A percentile compares a stretch with the other conserved stretches of the same genome.
phyloP scores from a whole-genome alignment of 2,888 invertebrate species.

The Drosophila heteroneura region DNA sequence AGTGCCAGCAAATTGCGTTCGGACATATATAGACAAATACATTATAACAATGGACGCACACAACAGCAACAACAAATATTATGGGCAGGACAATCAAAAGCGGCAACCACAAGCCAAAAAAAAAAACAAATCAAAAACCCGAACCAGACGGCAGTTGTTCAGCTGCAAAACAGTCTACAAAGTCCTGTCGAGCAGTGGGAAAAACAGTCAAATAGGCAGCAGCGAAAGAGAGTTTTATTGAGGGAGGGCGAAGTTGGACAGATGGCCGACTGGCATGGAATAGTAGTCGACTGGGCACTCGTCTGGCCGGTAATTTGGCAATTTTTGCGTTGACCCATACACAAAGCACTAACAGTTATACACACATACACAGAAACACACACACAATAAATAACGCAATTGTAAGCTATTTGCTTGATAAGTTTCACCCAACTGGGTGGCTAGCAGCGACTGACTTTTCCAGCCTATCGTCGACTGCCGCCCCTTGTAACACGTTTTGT shows the following conservation, averaged over 20 bases:
- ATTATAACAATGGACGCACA: slow-evolving; percentile 61
- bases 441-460: slow-evolving; percentile 55
- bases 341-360: slow-evolving; percentile 4
- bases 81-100: slow-evolving; percentile 78
- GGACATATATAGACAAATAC: slow-evolving; percentile 47
- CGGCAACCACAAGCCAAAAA: slow-evolving; percentile 71
- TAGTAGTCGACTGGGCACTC: slow-evolving; percentile 15
- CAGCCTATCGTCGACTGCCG: slow-evolving; percentile 20
- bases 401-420: slow-evolving; percentile 77
- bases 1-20: slow-evolving; percentile 54
- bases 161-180: slow-evolving; percentile 60
- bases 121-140: slow-evolving; percentile 45
- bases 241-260: slow-evolving; percentile 1
- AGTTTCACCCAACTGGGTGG: slow-evolving; percentile 59
- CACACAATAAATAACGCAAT: slow-evolving; percentile 75
- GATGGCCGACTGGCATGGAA: slow-evolving; percentile 28
- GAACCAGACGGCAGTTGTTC: slow-evolving; percentile 57
- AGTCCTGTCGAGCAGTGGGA: slow-evolving; percentile 28
- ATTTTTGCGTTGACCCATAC: slow-evolving; percentile 55
- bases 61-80: slow-evolving; percentile 53
- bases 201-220: not conserved
- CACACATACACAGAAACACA: slow-evolving; percentile 12
- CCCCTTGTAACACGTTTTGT: slow-evolving; percentile 32
- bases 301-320: slow-evolving; percentile 66
- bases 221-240: not conserved